These are phyloP conservation scores for Schizothorax lantsangensis DNA, from an alignment of 2,797 vertebrate genomes.

Conservation along the genomic window DNA sequence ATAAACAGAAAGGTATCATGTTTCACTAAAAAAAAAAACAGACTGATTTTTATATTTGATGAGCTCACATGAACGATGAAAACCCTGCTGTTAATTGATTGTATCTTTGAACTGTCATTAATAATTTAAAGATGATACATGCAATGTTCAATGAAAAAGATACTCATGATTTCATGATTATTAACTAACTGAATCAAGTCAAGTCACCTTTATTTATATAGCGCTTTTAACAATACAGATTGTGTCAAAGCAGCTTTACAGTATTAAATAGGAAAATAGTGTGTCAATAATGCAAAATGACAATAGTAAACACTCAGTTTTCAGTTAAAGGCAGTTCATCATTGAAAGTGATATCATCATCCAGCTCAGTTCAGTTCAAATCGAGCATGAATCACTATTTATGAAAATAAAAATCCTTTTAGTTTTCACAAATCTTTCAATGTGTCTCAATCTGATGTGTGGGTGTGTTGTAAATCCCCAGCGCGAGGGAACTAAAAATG, in stretches of 20 bases:
- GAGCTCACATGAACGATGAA: not conserved
- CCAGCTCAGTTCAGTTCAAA: not conserved
- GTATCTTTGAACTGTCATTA: not conserved
- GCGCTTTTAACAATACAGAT: too few species aligned
- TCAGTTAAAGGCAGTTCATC: too few species aligned
- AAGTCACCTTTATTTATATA: too few species aligned
- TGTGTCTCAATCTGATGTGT: not conserved
- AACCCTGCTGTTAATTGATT: not conserved
- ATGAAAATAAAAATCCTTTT: not conserved
- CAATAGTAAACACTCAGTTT: too few species aligned
- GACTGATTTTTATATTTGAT: not conserved
- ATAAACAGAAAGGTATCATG: not conserved
- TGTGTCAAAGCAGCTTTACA: too few species aligned
- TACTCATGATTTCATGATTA: not conserved
- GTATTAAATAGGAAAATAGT: too few species aligned
- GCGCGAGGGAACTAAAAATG: not conserved
- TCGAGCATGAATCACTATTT: not conserved
- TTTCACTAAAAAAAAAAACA: not conserved
- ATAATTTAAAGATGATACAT: not conserved
- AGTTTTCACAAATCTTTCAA: not conserved
- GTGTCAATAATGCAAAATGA: too few species aligned
- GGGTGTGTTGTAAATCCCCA: slow-evolving; percentile 27
- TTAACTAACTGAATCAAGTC: not conserved
- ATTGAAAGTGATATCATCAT: not conserved
- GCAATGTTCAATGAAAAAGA: too few species aligned